Evolutionary conservation across 1,140 invertebrate genomes (phyloP).

Genomic region (Tenebrio molitor): DNA sequence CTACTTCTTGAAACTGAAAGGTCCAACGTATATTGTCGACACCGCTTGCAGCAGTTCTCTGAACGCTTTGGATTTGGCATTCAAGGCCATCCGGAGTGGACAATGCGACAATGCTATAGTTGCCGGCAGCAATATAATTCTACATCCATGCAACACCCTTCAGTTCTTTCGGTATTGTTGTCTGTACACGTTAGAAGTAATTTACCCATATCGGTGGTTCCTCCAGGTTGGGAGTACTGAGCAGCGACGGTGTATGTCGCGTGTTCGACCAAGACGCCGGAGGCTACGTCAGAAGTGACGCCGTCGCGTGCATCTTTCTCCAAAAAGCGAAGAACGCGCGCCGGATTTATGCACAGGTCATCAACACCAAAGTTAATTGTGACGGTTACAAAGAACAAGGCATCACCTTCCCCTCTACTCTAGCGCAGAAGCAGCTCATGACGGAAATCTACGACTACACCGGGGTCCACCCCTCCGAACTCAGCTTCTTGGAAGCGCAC

Average conservation of each 20-base stretch:
- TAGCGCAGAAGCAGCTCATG: slow-evolving; percentile 84
- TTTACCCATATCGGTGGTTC: too few species aligned
- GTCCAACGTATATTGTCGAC: slow-evolving; percentile 88
- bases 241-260: slow-evolving; percentile 88
- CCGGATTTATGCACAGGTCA: slow-evolving; percentile 76
- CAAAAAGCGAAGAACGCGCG: slow-evolving; percentile 86
- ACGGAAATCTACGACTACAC: slow-evolving; percentile 91
- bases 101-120: slow-evolving; percentile 91
- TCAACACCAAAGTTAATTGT: slow-evolving; percentile 80
- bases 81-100: slow-evolving; percentile 80
- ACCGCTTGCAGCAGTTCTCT: slow-evolving; percentile 93
- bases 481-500: slow-evolving; percentile 94
- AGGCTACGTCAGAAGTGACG: slow-evolving; percentile 83
- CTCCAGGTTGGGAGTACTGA: slow-evolving; percentile 89
- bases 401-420: slow-evolving; percentile 92
- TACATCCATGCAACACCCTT: slow-evolving; percentile 87
- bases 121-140: slow-evolving; percentile 83
- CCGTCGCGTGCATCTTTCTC: slow-evolving; percentile 83
- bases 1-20: slow-evolving; percentile 77
- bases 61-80: slow-evolving; percentile 87
- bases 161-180: slow-evolving; percentile 78
- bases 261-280: slow-evolving; percentile 88
- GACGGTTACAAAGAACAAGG: slow-evolving; percentile 85
- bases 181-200: too few species aligned
- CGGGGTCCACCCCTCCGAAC: slow-evolving; percentile 75